Evolutionary conservation across 2,113 vertebrate genomes (phyloP), one percentile per base, ranked within the genome.

Genomic region (Ophthalmolycus amberensis): DNA sequence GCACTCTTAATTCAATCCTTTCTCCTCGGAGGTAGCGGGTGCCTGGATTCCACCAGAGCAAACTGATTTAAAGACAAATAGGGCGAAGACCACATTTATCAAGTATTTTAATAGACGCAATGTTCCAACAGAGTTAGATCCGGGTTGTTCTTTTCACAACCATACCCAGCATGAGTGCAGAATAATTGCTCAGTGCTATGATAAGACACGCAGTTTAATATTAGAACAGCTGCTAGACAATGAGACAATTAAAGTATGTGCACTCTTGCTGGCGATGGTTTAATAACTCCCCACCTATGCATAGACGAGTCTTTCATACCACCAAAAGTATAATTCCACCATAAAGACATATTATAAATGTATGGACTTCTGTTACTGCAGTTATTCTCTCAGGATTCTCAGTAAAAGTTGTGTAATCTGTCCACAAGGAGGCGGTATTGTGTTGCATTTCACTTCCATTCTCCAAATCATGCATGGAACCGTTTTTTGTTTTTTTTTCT

Each of bases 351-450:
- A 44, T 66, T 75, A 71, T 9, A 16, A 74, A 25, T 42, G 7
- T 5, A 65, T 52, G 40, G 10, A 54, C 10, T 79, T 74, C 6
- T 73, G 29, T 67, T 59, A 1, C 46, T 74, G 44, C 34, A 58
- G 25, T 20, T 29, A 6, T 16, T 75, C 38, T 59, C 22, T 40
- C 16, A 48, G n/a, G 5, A 52, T 5, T 25, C 46, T 37, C 32
- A 32, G 62, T 71, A 37, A 11, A 25, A 52, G 9, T 2, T 82
- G 0, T 67, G 20, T 38, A 22, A 44, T 75, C 38, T 82, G 78
- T 85, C 90, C 91, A 91, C 89, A 29, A 29, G 84, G 89, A 62
- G 92, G 86, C 86, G 71, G 66, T 59, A 34, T 80, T 78, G 68
- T 42, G 50, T 72, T 73, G 50, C 18, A 69, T 78, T 71, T 72